These are phyloP conservation scores for Vanessa atalanta DNA, from an alignment of 1,140 invertebrate species.

Conservation along the genomic window DNA sequence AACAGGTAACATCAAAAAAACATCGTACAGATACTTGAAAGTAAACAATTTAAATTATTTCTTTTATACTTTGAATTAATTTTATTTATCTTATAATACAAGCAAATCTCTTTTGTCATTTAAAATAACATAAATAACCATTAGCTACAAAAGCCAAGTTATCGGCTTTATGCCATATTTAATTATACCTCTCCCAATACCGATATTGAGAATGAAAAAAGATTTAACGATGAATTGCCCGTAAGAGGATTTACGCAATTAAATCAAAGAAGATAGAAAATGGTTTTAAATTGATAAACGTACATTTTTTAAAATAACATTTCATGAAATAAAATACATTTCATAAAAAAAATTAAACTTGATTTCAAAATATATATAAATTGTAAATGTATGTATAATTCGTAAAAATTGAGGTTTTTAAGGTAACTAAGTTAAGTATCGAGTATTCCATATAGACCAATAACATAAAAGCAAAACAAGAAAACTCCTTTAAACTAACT, in stretches of 20 bases:
- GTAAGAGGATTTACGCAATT: conserved; percentile 26
- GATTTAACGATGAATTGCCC: conserved; percentile 21
- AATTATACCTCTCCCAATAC: conserved; percentile 19
- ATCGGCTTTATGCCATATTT: conserved; percentile 19
- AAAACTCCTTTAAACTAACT: conserved; percentile 20
- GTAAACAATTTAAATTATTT: background rate
- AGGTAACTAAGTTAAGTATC: background rate
- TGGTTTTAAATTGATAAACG: background rate
- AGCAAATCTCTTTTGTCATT: background rate
- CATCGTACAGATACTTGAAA: too few relatives aligned
- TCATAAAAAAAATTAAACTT: background rate
- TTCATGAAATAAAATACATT: background rate
- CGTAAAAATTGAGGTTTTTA: too few relatives aligned
- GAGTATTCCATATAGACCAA: background rate
- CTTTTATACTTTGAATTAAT: too few relatives aligned
- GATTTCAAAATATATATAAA: background rate
- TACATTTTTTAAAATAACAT: background rate
- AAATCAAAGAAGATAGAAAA: conserved; percentile 8
- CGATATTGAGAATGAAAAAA: conserved; percentile 11
- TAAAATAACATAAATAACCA: background rate
- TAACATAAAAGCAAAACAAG: conserved; percentile 1
- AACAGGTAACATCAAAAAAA: too few relatives aligned
- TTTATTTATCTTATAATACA: background rate
- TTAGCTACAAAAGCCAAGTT: background rate
- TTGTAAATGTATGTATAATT: too few relatives aligned